These are phyloP conservation scores for Axea sp. DNA, from an alignment of 2,888 invertebrate genomes.

Conservation along the genomic window DNA sequence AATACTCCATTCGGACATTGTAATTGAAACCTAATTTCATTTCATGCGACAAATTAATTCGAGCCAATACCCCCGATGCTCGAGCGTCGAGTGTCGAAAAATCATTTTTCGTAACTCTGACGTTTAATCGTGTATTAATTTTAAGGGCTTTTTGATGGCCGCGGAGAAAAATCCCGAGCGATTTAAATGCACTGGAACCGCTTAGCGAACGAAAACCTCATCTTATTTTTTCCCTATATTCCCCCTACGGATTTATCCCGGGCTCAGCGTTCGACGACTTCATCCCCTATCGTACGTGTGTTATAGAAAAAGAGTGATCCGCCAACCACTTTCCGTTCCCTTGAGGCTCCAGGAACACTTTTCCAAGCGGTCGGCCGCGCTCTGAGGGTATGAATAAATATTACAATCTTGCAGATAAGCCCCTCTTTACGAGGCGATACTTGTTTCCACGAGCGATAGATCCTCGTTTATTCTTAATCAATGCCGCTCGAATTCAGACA, in stretches of 20 bases:
- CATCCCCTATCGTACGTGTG: conserved; percentile 60
- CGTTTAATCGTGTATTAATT: conserved; percentile 6
- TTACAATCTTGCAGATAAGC: conserved; percentile 77
- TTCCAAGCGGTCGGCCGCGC: conserved; percentile 73
- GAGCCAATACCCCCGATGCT: not conserved
- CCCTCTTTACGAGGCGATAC: conserved; percentile 76
- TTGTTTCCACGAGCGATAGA: conserved; percentile 74
- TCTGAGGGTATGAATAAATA: conserved; percentile 76
- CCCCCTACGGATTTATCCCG: conserved; percentile 58
- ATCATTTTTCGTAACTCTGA: not conserved
- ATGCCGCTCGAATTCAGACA: conserved; percentile 30
- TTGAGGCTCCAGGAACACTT: conserved; percentile 70
- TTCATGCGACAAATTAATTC: conserved; percentile 18
- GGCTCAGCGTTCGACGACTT: conserved; percentile 62
- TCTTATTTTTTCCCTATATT: conserved; percentile 65
- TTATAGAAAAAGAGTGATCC: conserved; percentile 75
- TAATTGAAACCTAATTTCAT: conserved; percentile 44
- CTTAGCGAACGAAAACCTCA: conserved; percentile 70
- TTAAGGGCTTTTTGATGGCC: conserved; percentile 5
- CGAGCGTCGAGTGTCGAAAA: not conserved
- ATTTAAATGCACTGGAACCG: conserved; percentile 69
- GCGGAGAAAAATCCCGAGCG: conserved; percentile 53
- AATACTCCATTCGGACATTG: conserved; percentile 1
- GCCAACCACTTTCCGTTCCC: conserved; percentile 74
- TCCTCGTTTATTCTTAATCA: conserved; percentile 46